A percentile compares a stretch with the other conserved stretches of the same genome.
Conservation (phyloP, 2,888 invertebrate species). For the Chydorus sphaericus region DNA sequence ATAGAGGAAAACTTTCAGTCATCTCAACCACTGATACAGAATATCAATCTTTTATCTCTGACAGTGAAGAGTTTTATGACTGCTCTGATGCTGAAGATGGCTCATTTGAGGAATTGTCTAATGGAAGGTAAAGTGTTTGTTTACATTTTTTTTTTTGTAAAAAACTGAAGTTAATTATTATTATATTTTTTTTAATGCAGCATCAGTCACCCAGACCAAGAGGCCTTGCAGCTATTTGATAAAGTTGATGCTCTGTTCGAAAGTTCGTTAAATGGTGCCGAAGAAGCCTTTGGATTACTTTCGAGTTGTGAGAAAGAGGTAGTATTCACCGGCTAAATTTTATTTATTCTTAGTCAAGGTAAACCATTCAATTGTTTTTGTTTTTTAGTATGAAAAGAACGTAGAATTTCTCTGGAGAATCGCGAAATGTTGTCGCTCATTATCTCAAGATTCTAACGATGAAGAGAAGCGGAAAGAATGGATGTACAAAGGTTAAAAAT, state of each 20-base stretch:
- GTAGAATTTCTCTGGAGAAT: conserved; percentile 31
- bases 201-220: too few species aligned
- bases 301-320: conserved; percentile 26
- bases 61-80: too few species aligned
- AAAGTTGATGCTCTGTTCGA: conserved; percentile 28
- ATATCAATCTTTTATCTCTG: background rate
- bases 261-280: conserved; percentile 26
- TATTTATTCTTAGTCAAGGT: background rate
- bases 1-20: too few species aligned
- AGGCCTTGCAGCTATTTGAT: background rate
- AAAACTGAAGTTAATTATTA: background rate
- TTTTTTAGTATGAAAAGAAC: conserved; percentile 22
- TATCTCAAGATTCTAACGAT: conserved; percentile 24
- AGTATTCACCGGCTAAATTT: too few species aligned
- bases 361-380: conserved; percentile 17
- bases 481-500: conserved; percentile 23
- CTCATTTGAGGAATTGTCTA: conserved; percentile 3
- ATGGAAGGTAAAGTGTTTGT: background rate
- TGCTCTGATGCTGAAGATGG: too few species aligned
- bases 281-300: conserved; percentile 26
- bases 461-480: conserved; percentile 27
- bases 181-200: background rate
- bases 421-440: conserved; percentile 30
- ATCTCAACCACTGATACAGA: background rate
- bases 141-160: too few species aligned